Base-by-base conservation (phyloP, 2,797 vertebrate species). In the Premnoplex brunnescens region DNA sequence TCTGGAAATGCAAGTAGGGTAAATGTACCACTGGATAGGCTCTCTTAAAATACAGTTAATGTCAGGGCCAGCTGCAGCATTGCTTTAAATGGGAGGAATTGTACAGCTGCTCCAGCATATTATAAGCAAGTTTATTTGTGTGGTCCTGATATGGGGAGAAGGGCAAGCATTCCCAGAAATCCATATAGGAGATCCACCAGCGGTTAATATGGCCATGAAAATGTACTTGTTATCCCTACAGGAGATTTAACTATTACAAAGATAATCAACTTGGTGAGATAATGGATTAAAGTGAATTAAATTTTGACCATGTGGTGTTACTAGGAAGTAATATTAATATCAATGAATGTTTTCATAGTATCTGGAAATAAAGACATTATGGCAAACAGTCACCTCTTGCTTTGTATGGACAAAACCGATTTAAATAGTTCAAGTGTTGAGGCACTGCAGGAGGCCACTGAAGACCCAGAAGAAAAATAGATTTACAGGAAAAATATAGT, bases 61-160 rank as follows among this genome's bases (percentile, higher is more conserved):
- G 60, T 89, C 44, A 85, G 79, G 72, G 41, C 49, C 91, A 93
- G 51, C 66, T 91, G 80, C 46, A 82, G 14, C 56, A 24, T 32
- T 88, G 30, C 73, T 96, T 78, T 64, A 72, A 69, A 68, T 68
- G 79, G 48, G 43, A 80, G 49, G 93, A 95, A 92, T 60, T 64
- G 12, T 74, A 80, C 93, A 92, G 79, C 87, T 91, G 85, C 22
- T 94, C 14, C 30, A 91, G 54, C 64, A 81, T 91, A 27, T 34
- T 46, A 36, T 43, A 12, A 71, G 3, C 41, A 62, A 37, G 56
- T 91, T 89, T 96, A 72, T 89, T 91, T 93, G 56, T 63, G 69
- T 85, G 48, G 41, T 19, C 9, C 39, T 88, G 64, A 15, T 64
- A 46, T 8, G 28, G 37, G 64, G 20, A 91, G 64, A 32, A 46